Conservation (phyloP, 23 tunicate genomes). For the Ascidia mentula region DNA sequence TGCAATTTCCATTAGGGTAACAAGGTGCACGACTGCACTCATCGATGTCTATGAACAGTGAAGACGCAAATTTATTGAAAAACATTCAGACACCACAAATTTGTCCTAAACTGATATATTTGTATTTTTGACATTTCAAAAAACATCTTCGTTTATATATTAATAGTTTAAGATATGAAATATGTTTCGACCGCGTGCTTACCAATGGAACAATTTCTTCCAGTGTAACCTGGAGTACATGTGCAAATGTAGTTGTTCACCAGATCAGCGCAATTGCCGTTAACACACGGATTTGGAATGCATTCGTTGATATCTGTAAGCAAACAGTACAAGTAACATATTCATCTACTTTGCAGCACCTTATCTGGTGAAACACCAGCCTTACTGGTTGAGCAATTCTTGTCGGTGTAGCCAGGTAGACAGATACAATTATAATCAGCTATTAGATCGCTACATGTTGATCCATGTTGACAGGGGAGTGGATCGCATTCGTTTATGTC, state of each 20-base stretch:
- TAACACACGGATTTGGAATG: background rate
- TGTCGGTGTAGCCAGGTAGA: constrained; percentile 24
- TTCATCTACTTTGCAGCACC: too few species aligned
- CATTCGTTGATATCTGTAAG: constrained; percentile 1
- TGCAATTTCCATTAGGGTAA: background rate
- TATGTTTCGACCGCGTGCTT: background rate
- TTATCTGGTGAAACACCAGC: too few species aligned
- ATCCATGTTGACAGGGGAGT: constrained; percentile 63
- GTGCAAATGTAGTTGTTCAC: background rate
- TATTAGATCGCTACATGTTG: constrained; percentile 52
- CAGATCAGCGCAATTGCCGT: background rate
- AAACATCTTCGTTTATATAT: too few species aligned
- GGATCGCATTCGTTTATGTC: constrained; percentile 78
- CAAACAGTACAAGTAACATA: too few species aligned
- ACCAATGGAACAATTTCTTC: constrained; percentile 1
- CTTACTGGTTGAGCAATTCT: constrained; percentile 2
- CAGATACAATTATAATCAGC: constrained; percentile 56
- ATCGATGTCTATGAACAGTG: background rate
- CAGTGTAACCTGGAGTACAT: constrained; percentile 21
- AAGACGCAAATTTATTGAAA: too few species aligned
- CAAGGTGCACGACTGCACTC: background rate
- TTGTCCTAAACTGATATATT: too few species aligned
- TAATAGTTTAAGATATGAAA: background rate
- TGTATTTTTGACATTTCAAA: too few species aligned
- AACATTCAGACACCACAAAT: too few species aligned